Conservation (phyloP, 2,797 vertebrate genomes). For the Coracias cyanogaster region DNA sequence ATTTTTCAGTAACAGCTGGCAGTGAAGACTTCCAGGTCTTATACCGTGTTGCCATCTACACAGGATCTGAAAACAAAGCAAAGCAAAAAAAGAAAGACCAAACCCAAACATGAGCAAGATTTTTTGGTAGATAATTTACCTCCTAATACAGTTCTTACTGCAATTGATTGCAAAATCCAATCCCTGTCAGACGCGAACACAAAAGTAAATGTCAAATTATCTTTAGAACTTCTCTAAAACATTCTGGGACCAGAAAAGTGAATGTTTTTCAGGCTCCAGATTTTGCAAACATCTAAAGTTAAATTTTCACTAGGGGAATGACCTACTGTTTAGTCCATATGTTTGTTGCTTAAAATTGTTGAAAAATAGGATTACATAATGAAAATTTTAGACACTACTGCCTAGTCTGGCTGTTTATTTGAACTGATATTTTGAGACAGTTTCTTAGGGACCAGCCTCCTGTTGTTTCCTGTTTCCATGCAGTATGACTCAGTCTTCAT, state of each 20-base stretch:
- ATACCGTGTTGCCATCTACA: neutral
- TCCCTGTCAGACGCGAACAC: neutral
- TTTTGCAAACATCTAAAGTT: conserved; percentile 18
- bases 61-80: too few species aligned
- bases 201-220: conserved; percentile 44
- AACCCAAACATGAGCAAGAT: neutral
- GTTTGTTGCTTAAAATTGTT: conserved; percentile 6
- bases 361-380: conserved; percentile 40
- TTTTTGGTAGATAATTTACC: neutral
- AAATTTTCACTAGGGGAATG: conserved; percentile 27
- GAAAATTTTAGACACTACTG: conserved; percentile 15
- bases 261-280: neutral
- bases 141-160: neutral
- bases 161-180: conserved; percentile 6
- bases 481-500: conserved; percentile 44
- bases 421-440: conserved; percentile 57
- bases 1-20: neutral
- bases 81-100: neutral
- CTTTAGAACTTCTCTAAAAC: conserved; percentile 37
- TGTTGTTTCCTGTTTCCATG: conserved; percentile 52
- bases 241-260: neutral
- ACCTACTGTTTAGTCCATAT: conserved; percentile 22
- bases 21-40: neutral
- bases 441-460: conserved; percentile 45
- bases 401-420: conserved; percentile 24